Conservation (phyloP, 2,113 vertebrate species). For the Vulpes ferrilata region DNA sequence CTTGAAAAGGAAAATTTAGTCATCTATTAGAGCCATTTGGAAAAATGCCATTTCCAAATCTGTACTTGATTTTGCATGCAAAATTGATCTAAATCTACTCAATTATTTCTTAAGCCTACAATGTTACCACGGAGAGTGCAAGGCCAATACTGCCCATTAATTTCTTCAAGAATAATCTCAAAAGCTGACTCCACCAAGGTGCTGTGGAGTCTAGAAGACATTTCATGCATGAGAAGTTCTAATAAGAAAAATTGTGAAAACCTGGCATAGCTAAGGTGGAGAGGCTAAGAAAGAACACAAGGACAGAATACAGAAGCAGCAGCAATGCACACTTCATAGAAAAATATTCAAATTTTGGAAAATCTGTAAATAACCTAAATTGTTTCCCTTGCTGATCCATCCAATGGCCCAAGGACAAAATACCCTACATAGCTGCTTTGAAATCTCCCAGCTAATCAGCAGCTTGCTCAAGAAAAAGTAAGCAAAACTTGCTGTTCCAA, state of each 20-base stretch:
- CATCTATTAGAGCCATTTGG: neutral
- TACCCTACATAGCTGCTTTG: neutral
- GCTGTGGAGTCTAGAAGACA: neutral
- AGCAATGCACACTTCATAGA: neutral
- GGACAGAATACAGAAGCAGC: neutral
- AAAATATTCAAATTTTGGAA: neutral
- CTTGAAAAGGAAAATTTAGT: slow-evolving; percentile 11
- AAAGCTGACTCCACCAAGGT: neutral
- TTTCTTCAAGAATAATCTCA: slow-evolving; percentile 44
- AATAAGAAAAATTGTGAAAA: neutral
- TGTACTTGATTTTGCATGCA: slow-evolving; percentile 35
- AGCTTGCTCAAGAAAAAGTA: neutral
- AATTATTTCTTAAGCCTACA: slow-evolving; percentile 19
- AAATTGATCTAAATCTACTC: slow-evolving; percentile 10
- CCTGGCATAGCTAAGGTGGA: rapidly evolving
- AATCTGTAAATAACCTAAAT: slow-evolving; percentile 7
- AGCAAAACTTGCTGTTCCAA: slow-evolving; percentile 3
- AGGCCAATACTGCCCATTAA: neutral
- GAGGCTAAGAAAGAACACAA: neutral
- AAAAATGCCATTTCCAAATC: slow-evolving; percentile 15
- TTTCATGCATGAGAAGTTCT: neutral
- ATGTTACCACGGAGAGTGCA: neutral
- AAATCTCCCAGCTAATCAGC: neutral
- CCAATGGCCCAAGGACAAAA: neutral
- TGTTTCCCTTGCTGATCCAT: neutral